Percentiles rank a stretch among this genome's conserved stretches.
Evolutionary conservation across 1,140 invertebrate genomes (phyloP).

Genomic region (Zaprionus lachaisei): DNA sequence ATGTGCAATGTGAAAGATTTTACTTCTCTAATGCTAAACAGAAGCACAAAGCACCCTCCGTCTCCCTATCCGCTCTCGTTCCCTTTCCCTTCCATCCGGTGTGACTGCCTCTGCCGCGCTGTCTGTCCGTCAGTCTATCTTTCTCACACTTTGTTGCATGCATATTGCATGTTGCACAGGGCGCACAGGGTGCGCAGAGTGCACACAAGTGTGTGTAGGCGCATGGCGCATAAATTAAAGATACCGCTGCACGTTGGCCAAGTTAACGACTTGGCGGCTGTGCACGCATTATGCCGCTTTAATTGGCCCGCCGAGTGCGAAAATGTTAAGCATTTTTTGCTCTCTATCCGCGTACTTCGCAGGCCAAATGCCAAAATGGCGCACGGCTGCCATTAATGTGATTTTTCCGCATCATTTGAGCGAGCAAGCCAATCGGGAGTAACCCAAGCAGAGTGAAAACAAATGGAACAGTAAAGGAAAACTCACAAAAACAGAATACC

Average conservation of each 20-base stretch:
- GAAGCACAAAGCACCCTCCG: conserved; percentile 5
- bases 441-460: conserved; percentile 10
- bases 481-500: background rate
- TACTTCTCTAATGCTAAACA: conserved; percentile 29
- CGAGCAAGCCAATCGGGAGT: conserved; percentile 45
- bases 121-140: conserved; percentile 8
- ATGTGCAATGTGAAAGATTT: conserved; percentile 9
- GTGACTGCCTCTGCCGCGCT: background rate
- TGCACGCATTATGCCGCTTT: conserved; percentile 44
- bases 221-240: conserved; percentile 54
- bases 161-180: conserved; percentile 34
- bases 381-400: conserved; percentile 77
- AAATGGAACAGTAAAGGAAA: conserved; percentile 4
- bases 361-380: conserved; percentile 58
- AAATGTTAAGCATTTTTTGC: conserved; percentile 41
- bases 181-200: conserved; percentile 16
- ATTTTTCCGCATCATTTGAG: conserved; percentile 79
- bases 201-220: conserved; percentile 23
- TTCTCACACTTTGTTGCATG: conserved; percentile 36
- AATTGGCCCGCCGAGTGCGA: conserved; percentile 52
- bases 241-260: conserved; percentile 39
- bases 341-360: conserved; percentile 16
- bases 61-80: background rate
- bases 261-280: conserved; percentile 60
- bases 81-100: background rate